Conservation (phyloP, 2,888 invertebrate genomes). For the Cheilosia vulpina region DNA sequence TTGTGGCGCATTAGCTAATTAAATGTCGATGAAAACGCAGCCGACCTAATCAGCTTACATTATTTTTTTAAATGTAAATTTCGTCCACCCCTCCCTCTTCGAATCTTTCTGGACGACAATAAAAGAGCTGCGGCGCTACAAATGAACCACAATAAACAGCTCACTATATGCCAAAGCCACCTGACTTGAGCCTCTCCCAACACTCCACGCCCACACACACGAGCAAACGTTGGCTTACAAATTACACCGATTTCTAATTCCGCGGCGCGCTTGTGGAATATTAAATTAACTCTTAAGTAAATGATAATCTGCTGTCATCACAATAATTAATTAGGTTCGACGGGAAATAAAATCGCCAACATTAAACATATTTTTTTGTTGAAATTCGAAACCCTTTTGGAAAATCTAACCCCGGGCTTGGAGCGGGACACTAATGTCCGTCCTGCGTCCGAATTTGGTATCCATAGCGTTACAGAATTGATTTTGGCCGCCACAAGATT, state of each 20-base stretch:
- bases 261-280: conserved; percentile 22
- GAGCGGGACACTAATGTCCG: conserved; percentile 28
- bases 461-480: background rate
- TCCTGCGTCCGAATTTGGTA: background rate
- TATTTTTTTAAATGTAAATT: conserved; percentile 24
- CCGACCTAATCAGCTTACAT: conserved; percentile 20
- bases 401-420: background rate
- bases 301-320: conserved; percentile 68
- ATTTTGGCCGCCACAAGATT: background rate
- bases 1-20: background rate
- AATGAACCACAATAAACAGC: conserved; percentile 5
- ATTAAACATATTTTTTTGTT: conserved; percentile 24
- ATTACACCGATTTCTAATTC: conserved; percentile 30
- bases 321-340: conserved; percentile 57
- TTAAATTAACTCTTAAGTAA: conserved; percentile 33
- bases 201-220: conserved; percentile 11
- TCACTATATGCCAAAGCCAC: conserved; percentile 20
- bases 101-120: conserved; percentile 8
- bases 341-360: conserved; percentile 24
- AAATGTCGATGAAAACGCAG: background rate
- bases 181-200: background rate
- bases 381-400: conserved; percentile 2
- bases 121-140: conserved; percentile 33
- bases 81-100: background rate
- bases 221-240: conserved; percentile 1